Percentiles rank a stretch among this genome's conserved stretches.
Conservation (phyloP, 2,888 invertebrate genomes). For the Nemotelus nigrinus region DNA sequence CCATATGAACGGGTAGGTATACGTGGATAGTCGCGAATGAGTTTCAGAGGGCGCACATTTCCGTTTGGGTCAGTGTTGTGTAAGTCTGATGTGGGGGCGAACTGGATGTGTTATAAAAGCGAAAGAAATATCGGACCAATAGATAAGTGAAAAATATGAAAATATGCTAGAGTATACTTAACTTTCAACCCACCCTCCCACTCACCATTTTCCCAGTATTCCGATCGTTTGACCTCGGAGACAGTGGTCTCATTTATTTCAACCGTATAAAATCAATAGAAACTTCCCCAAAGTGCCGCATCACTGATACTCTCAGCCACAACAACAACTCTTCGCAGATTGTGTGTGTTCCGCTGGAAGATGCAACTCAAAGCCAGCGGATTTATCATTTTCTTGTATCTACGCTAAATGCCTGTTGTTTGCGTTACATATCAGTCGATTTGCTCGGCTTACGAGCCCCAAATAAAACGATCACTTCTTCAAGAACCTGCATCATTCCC, state of each 20-base stretch:
- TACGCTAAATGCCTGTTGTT: slow-evolving; percentile 51
- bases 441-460: slow-evolving; percentile 34
- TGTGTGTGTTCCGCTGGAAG: slow-evolving; percentile 44
- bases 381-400: slow-evolving; percentile 51
- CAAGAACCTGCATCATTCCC: neutral
- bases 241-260: no score
- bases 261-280: neutral
- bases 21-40: neutral
- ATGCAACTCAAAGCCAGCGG: slow-evolving; percentile 38
- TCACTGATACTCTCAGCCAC: neutral
- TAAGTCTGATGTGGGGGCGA: neutral
- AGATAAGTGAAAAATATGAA: no score
- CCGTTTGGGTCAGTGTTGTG: slow-evolving; percentile 1
- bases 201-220: no score
- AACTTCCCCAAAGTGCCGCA: neutral
- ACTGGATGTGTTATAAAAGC: neutral
- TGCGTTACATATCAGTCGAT: slow-evolving; percentile 50
- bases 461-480: neutral
- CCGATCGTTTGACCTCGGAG: no score
- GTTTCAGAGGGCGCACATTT: neutral
- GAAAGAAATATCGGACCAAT: neutral
- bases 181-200: no score
- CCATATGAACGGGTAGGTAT: no score
- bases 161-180: no score
- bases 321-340: neutral